phyloP scores from a whole-genome alignment of 2,113 vertebrate species.

The Psilopsiagon aymara region DNA sequence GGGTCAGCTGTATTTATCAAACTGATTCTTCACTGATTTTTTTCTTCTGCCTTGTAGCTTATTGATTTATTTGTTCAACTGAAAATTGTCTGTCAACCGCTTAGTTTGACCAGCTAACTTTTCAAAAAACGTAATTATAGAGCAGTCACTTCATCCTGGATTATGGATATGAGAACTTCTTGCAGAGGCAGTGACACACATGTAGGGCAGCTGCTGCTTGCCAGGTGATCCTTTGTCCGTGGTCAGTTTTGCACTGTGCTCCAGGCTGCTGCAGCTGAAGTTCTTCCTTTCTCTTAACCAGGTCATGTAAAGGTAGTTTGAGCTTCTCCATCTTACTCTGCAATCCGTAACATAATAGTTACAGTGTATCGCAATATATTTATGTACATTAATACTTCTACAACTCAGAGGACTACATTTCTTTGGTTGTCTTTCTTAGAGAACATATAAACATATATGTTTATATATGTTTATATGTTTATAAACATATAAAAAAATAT shows the following conservation, averaged over 20 bases:
- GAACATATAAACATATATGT: too few species aligned
- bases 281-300: background rate
- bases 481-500: too few species aligned
- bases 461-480: too few species aligned
- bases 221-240: background rate
- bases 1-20: background rate
- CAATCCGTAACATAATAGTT: background rate
- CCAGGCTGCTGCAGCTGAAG: background rate
- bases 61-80: background rate
- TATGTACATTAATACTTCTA: background rate
- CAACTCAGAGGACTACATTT: background rate
- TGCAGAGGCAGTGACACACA: background rate
- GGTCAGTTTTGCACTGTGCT: background rate
- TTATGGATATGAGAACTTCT: background rate
- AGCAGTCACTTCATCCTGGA: background rate
- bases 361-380: background rate
- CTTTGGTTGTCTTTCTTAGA: background rate
- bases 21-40: background rate
- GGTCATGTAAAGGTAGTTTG: background rate
- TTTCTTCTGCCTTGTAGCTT: background rate
- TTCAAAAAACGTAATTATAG: background rate
- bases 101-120: background rate
- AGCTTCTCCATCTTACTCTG: background rate
- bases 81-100: background rate
- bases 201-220: background rate